Evolutionary conservation across 2,888 invertebrate genomes (phyloP), one percentile per base, ranked within the genome.

Genomic region (Zygogramma bicolorata): DNA sequence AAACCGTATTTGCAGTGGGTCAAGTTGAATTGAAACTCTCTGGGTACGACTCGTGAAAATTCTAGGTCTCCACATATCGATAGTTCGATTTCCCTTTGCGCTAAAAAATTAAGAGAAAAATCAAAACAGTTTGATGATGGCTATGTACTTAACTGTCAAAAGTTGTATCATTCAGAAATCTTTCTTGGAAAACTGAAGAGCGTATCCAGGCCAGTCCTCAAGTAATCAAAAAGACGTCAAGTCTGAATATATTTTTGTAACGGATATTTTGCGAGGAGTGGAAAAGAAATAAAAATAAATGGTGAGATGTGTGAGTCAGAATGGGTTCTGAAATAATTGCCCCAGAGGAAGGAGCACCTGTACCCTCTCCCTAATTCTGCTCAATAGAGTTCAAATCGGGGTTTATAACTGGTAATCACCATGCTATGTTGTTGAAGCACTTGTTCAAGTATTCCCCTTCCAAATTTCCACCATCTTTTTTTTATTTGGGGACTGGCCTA

Each of bases 81-180:
- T 5, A 13, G 27, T 27, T 53, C 53, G 27, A 53, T 53, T 53
- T n/a, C 27, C 27, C 53, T 6, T 22, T 27, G 53, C n/a, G 13
- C n/a, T 53, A 53, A 27, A 7, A 53, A 25, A 53, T 53, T 53
- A 27, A n/a, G 27, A 53, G 27, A 25, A 53, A 53, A 53, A 53
- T 53, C 53, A 53, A 53, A 53, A 53, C n/a, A n/a, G n/a, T n/a
- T 53, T 27, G 25, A 53, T 53, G n/a, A n/a, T 53, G 53, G 53
- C 53, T 53, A 53, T 27, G 53, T 53, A 53, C 53, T 53, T 53
- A 53, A 53, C 27, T 53, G 53, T 53, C 53, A 27, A 53, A 53
- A 53, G 53, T 53, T 53, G 53, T 53, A 53, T 53, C 53, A 53
- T 53, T 27, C 53, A 53, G 53, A 22, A 53, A 27, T 53, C 25